phyloP scores from a whole-genome alignment of 2,797 vertebrate genomes.

The Sebastes reedi region DNA sequence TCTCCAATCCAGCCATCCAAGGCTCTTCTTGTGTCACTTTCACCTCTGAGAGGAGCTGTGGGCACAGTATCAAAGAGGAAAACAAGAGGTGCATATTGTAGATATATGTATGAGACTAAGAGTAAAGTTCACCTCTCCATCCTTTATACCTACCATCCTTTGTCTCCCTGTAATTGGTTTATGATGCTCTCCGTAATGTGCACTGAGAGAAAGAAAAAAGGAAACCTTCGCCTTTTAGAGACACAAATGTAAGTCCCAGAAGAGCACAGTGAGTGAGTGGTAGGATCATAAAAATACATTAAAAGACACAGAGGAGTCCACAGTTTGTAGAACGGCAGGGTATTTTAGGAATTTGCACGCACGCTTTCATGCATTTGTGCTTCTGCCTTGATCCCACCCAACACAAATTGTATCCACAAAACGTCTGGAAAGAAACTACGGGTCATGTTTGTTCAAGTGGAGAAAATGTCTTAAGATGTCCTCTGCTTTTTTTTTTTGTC shows the following conservation, averaged over 20 bases:
- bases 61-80: not conserved
- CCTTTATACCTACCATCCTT: slow-evolving; percentile 23
- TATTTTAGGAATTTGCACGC: slow-evolving; percentile 55
- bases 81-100: not conserved
- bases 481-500: slow-evolving; percentile 18
- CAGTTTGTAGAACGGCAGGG: slow-evolving; percentile 4
- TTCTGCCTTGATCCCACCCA: slow-evolving; percentile 34
- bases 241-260: slow-evolving; percentile 52
- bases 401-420: slow-evolving; percentile 44
- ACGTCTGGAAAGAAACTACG: slow-evolving; percentile 38
- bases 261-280: slow-evolving; percentile 34
- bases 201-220: slow-evolving; percentile 18
- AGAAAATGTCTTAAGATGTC: slow-evolving; percentile 54
- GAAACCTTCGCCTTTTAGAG: slow-evolving; percentile 40
- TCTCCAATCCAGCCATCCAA: not conserved
- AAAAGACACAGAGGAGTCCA: slow-evolving; percentile 39
- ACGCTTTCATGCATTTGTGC: slow-evolving; percentile 30
- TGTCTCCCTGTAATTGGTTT: slow-evolving; percentile 50
- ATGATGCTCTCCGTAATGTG: slow-evolving; percentile 50
- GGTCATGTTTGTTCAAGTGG: slow-evolving; percentile 57
- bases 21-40: slow-evolving; percentile 19
- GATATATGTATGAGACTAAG: not conserved
- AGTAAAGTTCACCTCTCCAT: slow-evolving; percentile 21
- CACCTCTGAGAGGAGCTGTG: not conserved
- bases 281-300: slow-evolving; percentile 61